phyloP scores from a whole-genome alignment of 2,113 vertebrate species.

The Kryptolebias marmoratus region DNA sequence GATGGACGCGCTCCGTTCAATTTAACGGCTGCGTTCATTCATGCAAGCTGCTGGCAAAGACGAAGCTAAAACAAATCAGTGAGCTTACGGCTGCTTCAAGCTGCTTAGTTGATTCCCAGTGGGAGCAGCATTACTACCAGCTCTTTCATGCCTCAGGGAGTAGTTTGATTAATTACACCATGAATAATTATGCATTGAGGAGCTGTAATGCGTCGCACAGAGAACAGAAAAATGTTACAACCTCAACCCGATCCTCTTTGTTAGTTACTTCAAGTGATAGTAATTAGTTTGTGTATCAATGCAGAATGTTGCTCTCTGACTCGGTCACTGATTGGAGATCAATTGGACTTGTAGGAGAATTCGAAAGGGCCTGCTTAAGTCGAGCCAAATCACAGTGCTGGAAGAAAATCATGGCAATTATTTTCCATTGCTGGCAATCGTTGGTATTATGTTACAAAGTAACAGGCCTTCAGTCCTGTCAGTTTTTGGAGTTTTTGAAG shows the following conservation, averaged over 20 bases:
- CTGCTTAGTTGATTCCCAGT: conserved; percentile 26
- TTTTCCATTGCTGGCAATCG: too few species aligned
- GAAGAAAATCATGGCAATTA: too few species aligned
- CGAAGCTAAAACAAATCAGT: conserved; percentile 17
- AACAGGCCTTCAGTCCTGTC: too few species aligned
- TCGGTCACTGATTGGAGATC: neutral
- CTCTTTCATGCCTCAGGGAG: conserved; percentile 21
- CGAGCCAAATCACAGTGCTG: neutral
- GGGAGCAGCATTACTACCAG: conserved; percentile 17
- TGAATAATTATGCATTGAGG: conserved; percentile 26
- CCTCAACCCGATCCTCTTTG: conserved; percentile 14
- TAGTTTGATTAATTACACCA: conserved; percentile 21
- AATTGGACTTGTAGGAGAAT: neutral
- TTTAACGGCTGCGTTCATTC: neutral
- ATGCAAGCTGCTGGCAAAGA: conserved; percentile 17
- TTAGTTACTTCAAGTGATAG: conserved; percentile 15
- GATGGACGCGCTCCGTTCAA: neutral
- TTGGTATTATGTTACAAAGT: too few species aligned
- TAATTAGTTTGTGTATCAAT: neutral
- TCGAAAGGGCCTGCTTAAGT: neutral
- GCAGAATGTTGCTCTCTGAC: neutral
- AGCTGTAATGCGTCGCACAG: conserved; percentile 18
- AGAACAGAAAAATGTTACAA: conserved; percentile 5
- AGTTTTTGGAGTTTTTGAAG: too few species aligned
- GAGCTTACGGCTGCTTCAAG: conserved; percentile 15